A percentile compares a stretch with the other conserved stretches of the same genome.
Conservation (phyloP, 2,797 vertebrate species). For the Sebastolobus alascanus region DNA sequence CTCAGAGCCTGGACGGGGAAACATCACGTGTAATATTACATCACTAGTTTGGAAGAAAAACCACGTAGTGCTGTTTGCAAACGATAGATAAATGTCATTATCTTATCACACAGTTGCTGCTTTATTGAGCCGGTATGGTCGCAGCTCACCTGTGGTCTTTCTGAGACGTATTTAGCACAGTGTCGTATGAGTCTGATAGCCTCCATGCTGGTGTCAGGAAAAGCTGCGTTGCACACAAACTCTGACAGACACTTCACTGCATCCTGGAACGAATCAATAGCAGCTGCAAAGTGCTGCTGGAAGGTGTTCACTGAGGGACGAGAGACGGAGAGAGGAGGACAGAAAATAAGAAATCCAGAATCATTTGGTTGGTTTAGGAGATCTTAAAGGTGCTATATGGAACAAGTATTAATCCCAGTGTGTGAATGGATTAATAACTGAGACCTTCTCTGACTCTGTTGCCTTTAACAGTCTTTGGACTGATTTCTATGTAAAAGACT, state of each 20-base stretch:
- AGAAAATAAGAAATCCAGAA: not conserved
- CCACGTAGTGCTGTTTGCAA: not conserved
- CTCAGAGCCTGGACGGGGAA: constrained; percentile 87
- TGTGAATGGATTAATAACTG: not conserved
- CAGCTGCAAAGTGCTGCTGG: constrained; percentile 92
- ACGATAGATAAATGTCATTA: not conserved
- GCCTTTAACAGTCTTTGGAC: not conserved
- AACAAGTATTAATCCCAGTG: not conserved
- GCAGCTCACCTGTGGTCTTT: constrained; percentile 90
- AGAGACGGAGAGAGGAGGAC: not conserved
- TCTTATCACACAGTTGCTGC: not conserved
- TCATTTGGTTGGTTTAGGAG: not conserved
- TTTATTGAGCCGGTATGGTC: accelerated
- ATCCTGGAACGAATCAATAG: constrained; percentile 97
- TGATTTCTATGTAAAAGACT: not conserved
- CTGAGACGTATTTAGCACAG: constrained; percentile 94
- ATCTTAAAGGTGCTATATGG: not conserved
- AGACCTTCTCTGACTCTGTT: not conserved
- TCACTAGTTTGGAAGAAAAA: not conserved
- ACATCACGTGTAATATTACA: not conserved
- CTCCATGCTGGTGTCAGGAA: constrained; percentile 98
- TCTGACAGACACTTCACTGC: constrained; percentile 97
- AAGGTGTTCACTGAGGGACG: constrained; percentile 91
- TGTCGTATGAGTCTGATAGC: constrained; percentile 95
- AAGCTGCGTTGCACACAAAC: constrained; percentile 95